phyloP scores from a whole-genome alignment of 1,140 invertebrate species.

The Drosophila aff. region DNA sequence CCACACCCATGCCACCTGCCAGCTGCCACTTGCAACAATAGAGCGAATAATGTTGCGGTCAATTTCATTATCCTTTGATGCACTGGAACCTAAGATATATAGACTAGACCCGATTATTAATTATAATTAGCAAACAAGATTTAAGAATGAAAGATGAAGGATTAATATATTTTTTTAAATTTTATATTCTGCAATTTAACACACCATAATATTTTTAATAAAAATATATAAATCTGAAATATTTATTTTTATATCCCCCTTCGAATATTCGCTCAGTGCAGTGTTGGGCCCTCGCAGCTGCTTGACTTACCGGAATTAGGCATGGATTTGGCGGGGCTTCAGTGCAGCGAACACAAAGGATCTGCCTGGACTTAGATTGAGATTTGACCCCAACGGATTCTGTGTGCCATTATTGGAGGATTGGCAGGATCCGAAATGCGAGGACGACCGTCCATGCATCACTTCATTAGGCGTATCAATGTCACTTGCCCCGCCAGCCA shows the following conservation, averaged over 20 bases:
- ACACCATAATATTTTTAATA: background rate
- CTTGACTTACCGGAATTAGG: slow-evolving; percentile 67
- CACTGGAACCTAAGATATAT: background rate
- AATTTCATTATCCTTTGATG: slow-evolving; percentile 63
- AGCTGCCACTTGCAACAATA: slow-evolving; percentile 62
- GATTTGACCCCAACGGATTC: slow-evolving; percentile 12
- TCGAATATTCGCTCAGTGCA: background rate
- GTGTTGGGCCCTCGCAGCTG: background rate
- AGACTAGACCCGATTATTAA: background rate
- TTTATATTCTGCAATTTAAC: background rate
- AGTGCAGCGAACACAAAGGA: slow-evolving; percentile 23
- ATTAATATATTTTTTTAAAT: background rate
- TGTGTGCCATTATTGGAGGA: slow-evolving; percentile 14
- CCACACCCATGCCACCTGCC: background rate
- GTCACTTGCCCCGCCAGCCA: slow-evolving; percentile 25
- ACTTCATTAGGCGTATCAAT: slow-evolving; percentile 75
- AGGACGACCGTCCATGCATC: slow-evolving; percentile 51
- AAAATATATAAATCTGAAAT: background rate
- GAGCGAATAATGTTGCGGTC: slow-evolving; percentile 74
- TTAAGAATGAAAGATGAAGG: background rate
- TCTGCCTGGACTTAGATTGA: slow-evolving; percentile 18
- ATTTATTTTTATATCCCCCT: too few species aligned
- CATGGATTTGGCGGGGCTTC: slow-evolving; percentile 54
- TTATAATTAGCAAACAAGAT: background rate
- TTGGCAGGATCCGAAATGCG: slow-evolving; percentile 3